Evolutionary conservation across 2,888 invertebrate species (phyloP), one percentile per base, ranked within the genome.

Genomic region (Disparrhopalites patrizii): DNA sequence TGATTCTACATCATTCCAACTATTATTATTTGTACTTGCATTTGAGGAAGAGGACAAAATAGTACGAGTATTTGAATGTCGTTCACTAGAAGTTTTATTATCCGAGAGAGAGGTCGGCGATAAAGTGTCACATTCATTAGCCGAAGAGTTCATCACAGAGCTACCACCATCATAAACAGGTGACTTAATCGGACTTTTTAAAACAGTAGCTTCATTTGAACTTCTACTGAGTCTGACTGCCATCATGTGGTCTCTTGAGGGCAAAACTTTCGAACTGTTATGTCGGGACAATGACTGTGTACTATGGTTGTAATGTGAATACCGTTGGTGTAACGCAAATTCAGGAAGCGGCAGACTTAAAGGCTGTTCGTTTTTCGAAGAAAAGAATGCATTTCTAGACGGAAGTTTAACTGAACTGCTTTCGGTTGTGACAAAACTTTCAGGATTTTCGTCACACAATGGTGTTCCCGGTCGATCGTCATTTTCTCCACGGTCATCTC

Each of bases 291-390:
- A 2, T 47, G 55, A 40, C 8, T 43, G 30, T 28, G 27, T 47
- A 25, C 58, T 51, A 18, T 33, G 57, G 28, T 47, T 65, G 40
- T 57, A 50, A 31, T 65, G 65, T 25, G 65, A n/a, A 23, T 31
- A 57, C 1, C 58, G 65, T 25, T 56, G 63, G 25, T 61, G 61
- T 51, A 61, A 47, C 18, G 65, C 65, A 38, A 94, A 94, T 80
- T 90, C 88, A 43, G 94, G 94, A 76, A 94, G 81, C 25, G 94
- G 93, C 76, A 94, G 82, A 76, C 89, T 88, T 80, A 93, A 84
- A 33, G 92, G 90, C 15, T 86, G 85, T 68, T 80, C 84, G 78
- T 15, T 51, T 43, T 65, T 69, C 15, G 43, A 63, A 33, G 54
- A 50, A 28, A 62, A 27, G 13, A 38, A 52, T 20, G 27, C 28